phyloP scores from a whole-genome alignment of 2,797 vertebrate species.

The Garrulus glandarius region DNA sequence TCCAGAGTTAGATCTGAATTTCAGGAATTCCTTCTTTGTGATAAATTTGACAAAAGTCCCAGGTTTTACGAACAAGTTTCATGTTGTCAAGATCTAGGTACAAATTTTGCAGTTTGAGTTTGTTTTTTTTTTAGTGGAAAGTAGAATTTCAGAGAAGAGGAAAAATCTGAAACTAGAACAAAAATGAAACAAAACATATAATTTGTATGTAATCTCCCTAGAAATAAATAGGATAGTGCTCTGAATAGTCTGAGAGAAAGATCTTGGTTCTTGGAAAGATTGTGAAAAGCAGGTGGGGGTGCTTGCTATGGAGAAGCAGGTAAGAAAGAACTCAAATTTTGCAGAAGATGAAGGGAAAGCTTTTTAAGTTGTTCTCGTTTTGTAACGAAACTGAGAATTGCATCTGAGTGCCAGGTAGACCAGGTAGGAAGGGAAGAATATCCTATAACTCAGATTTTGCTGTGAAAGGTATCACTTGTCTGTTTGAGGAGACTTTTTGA shows the following conservation, averaged over 20 bases:
- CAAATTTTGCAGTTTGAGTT: background rate
- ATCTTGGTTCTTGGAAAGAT: background rate
- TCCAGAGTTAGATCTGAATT: background rate
- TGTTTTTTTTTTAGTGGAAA: background rate
- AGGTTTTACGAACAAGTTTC: background rate
- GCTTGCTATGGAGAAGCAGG: background rate
- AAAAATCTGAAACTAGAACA: background rate
- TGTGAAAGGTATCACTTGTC: background rate
- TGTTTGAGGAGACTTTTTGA: background rate
- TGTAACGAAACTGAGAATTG: background rate
- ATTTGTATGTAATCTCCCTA: background rate
- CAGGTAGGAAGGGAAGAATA: background rate
- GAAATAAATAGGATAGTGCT: background rate
- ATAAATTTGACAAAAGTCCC: background rate
- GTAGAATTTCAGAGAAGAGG: background rate
- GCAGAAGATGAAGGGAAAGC: background rate
- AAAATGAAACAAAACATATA: accelerated
- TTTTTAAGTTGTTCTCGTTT: background rate
- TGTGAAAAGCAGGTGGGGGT: background rate
- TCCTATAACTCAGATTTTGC: background rate
- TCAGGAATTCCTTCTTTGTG: background rate
- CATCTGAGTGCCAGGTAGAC: background rate
- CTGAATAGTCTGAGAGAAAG: background rate
- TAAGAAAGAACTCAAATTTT: background rate
- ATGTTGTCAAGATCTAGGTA: background rate